These are phyloP conservation scores for Brotogeris chrysoptera DNA, from an alignment of 2,797 vertebrate genomes.

Conservation along the genomic window DNA sequence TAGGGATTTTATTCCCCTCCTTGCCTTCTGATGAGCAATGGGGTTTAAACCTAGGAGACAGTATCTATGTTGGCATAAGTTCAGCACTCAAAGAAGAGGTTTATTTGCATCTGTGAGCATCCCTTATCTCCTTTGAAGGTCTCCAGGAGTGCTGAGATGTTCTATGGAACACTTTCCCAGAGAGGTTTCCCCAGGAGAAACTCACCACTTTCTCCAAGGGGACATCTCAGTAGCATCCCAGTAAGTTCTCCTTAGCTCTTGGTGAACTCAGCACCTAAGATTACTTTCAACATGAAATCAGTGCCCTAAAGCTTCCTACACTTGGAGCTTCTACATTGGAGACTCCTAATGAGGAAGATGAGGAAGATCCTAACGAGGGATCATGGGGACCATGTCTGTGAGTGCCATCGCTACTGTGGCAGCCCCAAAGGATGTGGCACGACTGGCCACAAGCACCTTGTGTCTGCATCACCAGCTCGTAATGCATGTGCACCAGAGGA, in stretches of 20 bases:
- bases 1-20: not conserved
- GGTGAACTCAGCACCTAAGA: not conserved
- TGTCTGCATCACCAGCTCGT: not conserved
- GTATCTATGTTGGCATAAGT: fast-evolving
- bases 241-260: not conserved
- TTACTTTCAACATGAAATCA: not conserved
- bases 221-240: not conserved
- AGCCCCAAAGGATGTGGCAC: not conserved
- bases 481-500: not conserved
- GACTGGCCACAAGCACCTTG: fast-evolving
- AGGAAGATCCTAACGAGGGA: not conserved
- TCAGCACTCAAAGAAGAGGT: not conserved
- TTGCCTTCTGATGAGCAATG: not conserved
- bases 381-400: fast-evolving
- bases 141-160: not conserved
- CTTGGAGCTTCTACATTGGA: not conserved
- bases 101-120: fast-evolving
- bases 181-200: not conserved
- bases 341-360: not conserved
- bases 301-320: not conserved
- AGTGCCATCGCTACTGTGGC: fast-evolving
- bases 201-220: not conserved
- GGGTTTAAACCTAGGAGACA: not conserved
- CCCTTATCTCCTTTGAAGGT: fast-evolving
- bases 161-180: not conserved